Evolutionary conservation across 2,888 invertebrate species (phyloP).

Genomic region (Cryptosula pallasiana): DNA sequence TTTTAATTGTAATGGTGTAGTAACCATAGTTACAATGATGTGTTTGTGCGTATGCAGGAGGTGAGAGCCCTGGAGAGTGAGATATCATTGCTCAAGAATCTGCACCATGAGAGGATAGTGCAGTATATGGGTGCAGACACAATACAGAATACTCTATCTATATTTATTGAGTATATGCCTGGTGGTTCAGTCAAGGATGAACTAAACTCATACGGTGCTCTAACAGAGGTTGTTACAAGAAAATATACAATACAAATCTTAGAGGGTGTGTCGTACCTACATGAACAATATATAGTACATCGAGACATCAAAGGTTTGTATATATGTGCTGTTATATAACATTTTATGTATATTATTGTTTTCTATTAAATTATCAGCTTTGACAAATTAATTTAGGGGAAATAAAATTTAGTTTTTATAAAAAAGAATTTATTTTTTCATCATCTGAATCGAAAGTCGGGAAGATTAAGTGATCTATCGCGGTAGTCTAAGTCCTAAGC

Average conservation of each 20-base stretch:
- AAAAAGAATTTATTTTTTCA: too few species aligned
- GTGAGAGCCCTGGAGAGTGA: slow-evolving; percentile 53
- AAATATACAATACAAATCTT: slow-evolving; percentile 54
- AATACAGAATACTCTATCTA: slow-evolving; percentile 46
- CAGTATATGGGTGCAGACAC: slow-evolving; percentile 53
- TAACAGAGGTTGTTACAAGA: slow-evolving; percentile 48
- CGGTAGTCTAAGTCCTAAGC: too few species aligned
- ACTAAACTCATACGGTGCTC: slow-evolving; percentile 49
- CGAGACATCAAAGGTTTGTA: slow-evolving; percentile 56
- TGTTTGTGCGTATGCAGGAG: slow-evolving; percentile 38
- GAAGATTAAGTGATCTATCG: too few species aligned
- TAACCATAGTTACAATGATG: not conserved
- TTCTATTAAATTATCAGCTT: too few species aligned
- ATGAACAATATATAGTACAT: slow-evolving; percentile 55
- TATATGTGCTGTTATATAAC: too few species aligned
- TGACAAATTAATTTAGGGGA: too few species aligned
- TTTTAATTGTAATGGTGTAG: too few species aligned
- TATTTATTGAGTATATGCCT: slow-evolving; percentile 57
- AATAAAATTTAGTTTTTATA: too few species aligned
- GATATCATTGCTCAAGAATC: slow-evolving; percentile 51
- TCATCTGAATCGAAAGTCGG: too few species aligned
- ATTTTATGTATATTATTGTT: too few species aligned
- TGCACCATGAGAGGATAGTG: slow-evolving; percentile 54
- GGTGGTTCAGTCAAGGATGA: slow-evolving; percentile 56
- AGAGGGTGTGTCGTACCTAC: slow-evolving; percentile 55